Base-by-base conservation (phyloP, 2,888 invertebrate species). In the Drosophila birchii region DNA sequence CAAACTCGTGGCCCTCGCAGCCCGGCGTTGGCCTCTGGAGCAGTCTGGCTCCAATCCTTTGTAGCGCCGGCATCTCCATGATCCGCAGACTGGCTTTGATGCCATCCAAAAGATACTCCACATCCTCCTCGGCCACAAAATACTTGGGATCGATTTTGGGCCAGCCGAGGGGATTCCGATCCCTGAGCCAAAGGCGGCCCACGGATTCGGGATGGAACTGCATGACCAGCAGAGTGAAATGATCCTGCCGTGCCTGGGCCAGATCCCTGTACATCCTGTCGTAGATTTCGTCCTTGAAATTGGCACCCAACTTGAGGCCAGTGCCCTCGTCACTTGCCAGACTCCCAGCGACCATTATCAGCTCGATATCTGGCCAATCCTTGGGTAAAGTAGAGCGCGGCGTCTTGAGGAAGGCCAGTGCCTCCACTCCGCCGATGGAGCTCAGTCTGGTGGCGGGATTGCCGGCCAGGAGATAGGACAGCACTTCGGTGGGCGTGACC, bases 201-300 rank as follows among this genome's bases (percentile, higher is more conserved):
- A 94, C 93, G 12, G 97, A 97, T 88, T 95, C 94, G 0, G 97
- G 97, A 88, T 96, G 94, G 57, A 96, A 94, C 20, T 96, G 92
- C 93, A 96, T 95, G 0, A 96, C 94, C 63, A 96, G 94, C 12
- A 95, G 34, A 0, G 64, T 94, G 93, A 94, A 95, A n/a, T 93
- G 94, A 93, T 93, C 95, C 62, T 80, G 78, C 92, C 80, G 64
- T 0, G 55, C 20, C 3, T 94, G 91, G 20, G 91, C 91, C 20
- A 96, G 87, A 0, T 93, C 92, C 57, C 93, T 93, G 89, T 94
- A 95, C 14, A 95, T 93, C 43, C 90, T 90, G 20, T 94, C 86
- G 82, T 94, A 95, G 18, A 94, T 91, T 18, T 93, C 91, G 9
- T 94, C 93, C n/a, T 93, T 92, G 47, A 95, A 91, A 78, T 94